A percentile compares a stretch with the other conserved stretches of the same genome.
phyloP scores from a whole-genome alignment of 2,113 vertebrate genomes.

The Panthera uncia region DNA sequence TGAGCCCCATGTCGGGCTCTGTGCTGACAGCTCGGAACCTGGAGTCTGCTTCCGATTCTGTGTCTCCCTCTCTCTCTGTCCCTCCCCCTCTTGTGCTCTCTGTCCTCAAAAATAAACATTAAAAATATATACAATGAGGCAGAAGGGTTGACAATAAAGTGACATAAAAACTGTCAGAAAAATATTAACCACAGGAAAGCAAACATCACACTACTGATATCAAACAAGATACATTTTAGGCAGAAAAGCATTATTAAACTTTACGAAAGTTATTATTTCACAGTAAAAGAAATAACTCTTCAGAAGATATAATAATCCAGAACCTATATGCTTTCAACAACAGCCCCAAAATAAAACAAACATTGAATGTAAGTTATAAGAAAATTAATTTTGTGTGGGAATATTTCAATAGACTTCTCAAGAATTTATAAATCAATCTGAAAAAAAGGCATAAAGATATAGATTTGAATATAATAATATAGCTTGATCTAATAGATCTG shows the following conservation, averaged over 20 bases:
- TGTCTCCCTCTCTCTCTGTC: no score
- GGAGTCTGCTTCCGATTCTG: no score
- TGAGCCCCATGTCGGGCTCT: no score
- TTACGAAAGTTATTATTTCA: background rate
- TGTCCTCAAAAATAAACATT: no score
- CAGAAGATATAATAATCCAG: background rate
- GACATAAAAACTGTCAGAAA: background rate
- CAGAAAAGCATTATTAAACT: background rate
- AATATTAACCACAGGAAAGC: slow-evolving; percentile 32
- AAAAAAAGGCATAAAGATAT: background rate
- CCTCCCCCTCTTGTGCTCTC: no score
- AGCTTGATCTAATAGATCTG: background rate
- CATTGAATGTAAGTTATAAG: background rate
- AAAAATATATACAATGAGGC: background rate
- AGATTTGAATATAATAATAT: background rate
- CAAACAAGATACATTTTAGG: background rate
- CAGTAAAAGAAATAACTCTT: background rate
- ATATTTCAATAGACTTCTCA: slow-evolving; percentile 9
- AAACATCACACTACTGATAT: background rate
- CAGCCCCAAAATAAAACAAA: background rate
- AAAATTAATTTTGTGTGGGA: background rate
- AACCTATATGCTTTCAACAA: background rate
- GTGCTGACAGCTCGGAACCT: no score
- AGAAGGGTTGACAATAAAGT: background rate
- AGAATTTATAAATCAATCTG: slow-evolving; percentile 12